Base-by-base conservation (phyloP, 2,888 invertebrate genomes). In the Cataglyphis altisquamis region DNA sequence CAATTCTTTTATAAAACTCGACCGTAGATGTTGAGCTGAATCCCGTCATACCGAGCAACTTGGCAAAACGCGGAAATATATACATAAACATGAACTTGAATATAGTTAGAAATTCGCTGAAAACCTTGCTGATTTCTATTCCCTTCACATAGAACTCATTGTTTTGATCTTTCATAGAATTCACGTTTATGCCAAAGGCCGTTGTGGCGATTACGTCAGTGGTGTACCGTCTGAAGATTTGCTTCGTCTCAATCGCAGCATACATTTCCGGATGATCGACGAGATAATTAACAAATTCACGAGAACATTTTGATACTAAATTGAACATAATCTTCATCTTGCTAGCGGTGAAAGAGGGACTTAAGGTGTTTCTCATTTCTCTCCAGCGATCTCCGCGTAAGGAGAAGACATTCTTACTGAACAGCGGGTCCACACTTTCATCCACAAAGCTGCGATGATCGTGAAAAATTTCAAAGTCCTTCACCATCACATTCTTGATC, bases 141-240 rank as follows among this genome's bases (percentile, higher is more conserved):
- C 95, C 95, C 87, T 92, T 92, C 2, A 83, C n/a, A 87, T 95
- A 96, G 90, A 96, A 96, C 63, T 96, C 95, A 85, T 96, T 96
- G 0, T 96, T 92, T 39, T 92, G 95, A 32, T 96, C 94, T 73
- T 94, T 94, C 60, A 96, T 84, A 0, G 96, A 96, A 91, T 96
- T 95, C 0, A 96, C 95, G 84, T 95, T 94, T 1, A 96, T 94
- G 0, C 96, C 96, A 85, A 96, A 96, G 0, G 96, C 96, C 0
- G 95, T 94, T 0, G 96, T 96, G 0, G 96, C 96, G 15, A 96
- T 96, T 25, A 96, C 96, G 91, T 96, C 96, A 89, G 95, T 96
- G 0, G 96, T 95, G 12, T 66, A 66, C 4, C 66, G 25, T 25
- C 66, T 15, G 6, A 66, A 66, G 15, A 9, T 15, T 1, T 15